These are phyloP conservation scores for Neomicropteryx cornuta DNA, from an alignment of 1,140 invertebrate species.

Conservation along the genomic window DNA sequence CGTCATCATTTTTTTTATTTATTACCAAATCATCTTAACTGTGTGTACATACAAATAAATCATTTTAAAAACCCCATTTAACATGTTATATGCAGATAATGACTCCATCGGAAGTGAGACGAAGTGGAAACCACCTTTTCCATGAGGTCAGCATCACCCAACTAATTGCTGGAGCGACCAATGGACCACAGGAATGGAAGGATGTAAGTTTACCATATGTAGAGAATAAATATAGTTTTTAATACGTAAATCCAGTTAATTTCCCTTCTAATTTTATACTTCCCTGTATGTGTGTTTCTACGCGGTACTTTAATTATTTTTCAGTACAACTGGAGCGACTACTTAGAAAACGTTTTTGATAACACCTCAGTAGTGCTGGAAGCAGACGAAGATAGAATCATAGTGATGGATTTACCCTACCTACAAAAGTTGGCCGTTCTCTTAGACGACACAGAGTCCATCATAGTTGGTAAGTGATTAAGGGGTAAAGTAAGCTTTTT, in stretches of 20 bases:
- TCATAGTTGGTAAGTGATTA: conserved; percentile 41
- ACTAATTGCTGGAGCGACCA: conserved; percentile 37
- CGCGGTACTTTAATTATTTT: too few species aligned
- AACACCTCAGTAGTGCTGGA: conserved; percentile 45
- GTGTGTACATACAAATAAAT: too few species aligned
- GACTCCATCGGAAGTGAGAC: conserved; percentile 53
- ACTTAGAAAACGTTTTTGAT: conserved; percentile 46
- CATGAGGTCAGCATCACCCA: conserved; percentile 60
- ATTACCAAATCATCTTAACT: too few species aligned
- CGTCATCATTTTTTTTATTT: too few species aligned
- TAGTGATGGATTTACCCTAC: conserved; percentile 50
- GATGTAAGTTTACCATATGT: conserved; percentile 24
- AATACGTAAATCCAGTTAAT: too few species aligned
- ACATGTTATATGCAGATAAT: conserved; percentile 57
- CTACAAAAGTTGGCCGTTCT: conserved; percentile 44
- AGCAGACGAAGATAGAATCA: conserved; percentile 35
- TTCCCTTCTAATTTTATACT: too few species aligned
- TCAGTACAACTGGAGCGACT: conserved; percentile 58
- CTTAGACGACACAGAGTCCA: conserved; percentile 35
- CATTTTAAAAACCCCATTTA: too few species aligned
- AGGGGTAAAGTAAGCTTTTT: too few species aligned
- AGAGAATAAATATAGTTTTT: too few species aligned
- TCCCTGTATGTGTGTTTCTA: too few species aligned
- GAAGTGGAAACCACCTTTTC: conserved; percentile 60
- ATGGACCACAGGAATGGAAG: conserved; percentile 35